phyloP scores from a whole-genome alignment of 23 tunicate genomes.

The Halocynthia aurantium region DNA sequence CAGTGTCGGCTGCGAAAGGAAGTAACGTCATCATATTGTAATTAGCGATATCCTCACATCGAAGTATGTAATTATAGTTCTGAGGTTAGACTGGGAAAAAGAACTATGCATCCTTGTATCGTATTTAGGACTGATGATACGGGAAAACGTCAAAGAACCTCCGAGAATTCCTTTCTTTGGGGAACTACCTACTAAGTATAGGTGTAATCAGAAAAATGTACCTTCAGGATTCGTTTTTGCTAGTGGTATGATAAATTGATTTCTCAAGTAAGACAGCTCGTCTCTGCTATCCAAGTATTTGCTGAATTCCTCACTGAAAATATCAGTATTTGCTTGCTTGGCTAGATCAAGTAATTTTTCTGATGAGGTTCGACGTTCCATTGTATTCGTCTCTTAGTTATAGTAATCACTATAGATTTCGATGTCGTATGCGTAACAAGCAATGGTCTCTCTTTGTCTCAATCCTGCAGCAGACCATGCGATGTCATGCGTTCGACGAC shows the following conservation, averaged over 20 bases:
- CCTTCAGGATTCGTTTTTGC: constrained; percentile 4
- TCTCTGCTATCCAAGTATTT: constrained; percentile 34
- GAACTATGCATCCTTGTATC: no score
- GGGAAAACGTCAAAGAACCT: not conserved
- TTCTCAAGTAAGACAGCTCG: constrained; percentile 18
- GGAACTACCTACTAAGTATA: not conserved
- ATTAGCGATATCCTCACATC: no score
- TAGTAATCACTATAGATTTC: no score
- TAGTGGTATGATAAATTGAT: constrained; percentile 27
- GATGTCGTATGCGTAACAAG: no score
- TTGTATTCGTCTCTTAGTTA: no score
- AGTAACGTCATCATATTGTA: not conserved
- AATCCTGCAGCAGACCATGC: no score
- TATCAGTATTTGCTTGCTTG: not conserved
- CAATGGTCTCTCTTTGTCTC: no score
- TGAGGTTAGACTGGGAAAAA: no score
- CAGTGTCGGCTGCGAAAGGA: not conserved
- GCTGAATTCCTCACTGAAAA: constrained; percentile 32
- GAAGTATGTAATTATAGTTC: no score
- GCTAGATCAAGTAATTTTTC: no score
- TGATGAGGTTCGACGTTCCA: no score
- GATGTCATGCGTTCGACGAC: no score
- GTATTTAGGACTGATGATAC: not conserved
- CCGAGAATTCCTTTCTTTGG: not conserved
- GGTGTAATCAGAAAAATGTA: not conserved